Evolutionary conservation across 2,888 invertebrate species (phyloP).

Genomic region (Mesorhabditis sp.): DNA sequence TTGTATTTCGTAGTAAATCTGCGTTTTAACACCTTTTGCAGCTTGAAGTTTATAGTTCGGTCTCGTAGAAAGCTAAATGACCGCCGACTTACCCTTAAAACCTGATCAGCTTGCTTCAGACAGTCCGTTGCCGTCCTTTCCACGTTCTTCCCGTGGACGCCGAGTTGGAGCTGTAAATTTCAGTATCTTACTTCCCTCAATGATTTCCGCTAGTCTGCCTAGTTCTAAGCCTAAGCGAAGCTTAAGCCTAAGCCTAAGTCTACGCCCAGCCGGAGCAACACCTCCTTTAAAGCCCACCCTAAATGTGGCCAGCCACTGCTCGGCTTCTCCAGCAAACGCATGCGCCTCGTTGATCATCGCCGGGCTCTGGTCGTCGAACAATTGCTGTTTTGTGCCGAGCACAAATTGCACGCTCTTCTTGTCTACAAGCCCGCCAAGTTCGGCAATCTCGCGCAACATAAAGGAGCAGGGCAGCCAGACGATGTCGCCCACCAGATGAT

Average conservation of each 20-base stretch:
- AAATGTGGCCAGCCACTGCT: slow-evolving; percentile 14
- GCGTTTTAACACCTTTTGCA: too few relatives aligned
- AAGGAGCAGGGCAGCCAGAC: slow-evolving; percentile 83
- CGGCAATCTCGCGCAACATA: slow-evolving; percentile 60
- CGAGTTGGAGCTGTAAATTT: slow-evolving; percentile 9
- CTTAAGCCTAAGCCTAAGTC: too few relatives aligned
- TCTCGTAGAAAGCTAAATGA: too few relatives aligned
- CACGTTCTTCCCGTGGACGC: slow-evolving; percentile 10
- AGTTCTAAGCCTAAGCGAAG: too few relatives aligned
- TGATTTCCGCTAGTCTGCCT: too few relatives aligned
- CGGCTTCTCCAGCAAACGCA: slow-evolving; percentile 9
- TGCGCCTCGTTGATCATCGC: slow-evolving; percentile 18
- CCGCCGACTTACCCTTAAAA: slow-evolving; percentile 16
- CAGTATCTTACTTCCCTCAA: background rate
- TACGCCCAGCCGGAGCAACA: too few relatives aligned
- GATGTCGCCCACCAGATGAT: slow-evolving; percentile 75
- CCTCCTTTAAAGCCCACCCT: background rate
- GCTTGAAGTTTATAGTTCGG: too few relatives aligned
- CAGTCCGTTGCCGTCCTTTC: slow-evolving; percentile 18
- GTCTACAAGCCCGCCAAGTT: slow-evolving; percentile 20
- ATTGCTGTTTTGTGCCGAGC: background rate
- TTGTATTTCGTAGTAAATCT: background rate
- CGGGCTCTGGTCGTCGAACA: slow-evolving; percentile 15
- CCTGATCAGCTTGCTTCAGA: slow-evolving; percentile 18
- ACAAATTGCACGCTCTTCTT: slow-evolving; percentile 19